Evolutionary conservation across 2,113 vertebrate genomes (phyloP).

Genomic region (Cryptomyrus ogoouensis): DNA sequence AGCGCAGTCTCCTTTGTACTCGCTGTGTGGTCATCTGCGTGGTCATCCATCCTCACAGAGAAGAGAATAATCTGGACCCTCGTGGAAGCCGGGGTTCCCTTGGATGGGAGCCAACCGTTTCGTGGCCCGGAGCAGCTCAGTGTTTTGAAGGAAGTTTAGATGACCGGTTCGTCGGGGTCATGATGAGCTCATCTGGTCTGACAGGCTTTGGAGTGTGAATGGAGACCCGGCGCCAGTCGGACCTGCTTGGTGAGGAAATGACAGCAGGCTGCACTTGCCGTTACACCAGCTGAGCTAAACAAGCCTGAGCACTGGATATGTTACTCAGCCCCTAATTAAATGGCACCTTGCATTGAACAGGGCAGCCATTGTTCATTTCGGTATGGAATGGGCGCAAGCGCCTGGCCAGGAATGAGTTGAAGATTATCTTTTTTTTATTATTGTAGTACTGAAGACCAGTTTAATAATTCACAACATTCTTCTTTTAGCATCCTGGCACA

Average conservation of each 20-base stretch:
- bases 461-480: not conserved
- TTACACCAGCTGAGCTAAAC: not conserved
- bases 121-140: not conserved
- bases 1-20: not conserved
- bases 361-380: not conserved
- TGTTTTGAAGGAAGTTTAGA: not conserved
- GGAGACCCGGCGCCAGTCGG: not conserved
- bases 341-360: not conserved
- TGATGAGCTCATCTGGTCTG: not conserved
- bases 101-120: not conserved
- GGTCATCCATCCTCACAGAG: not conserved
- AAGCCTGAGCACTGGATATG: not conserved
- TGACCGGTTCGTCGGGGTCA: conserved; percentile 7
- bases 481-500: not conserved
- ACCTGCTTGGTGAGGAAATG: conserved; percentile 13
- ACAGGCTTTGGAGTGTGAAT: not conserved
- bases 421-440: not conserved
- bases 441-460: not conserved
- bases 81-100: not conserved
- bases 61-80: not conserved
- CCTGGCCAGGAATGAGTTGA: not conserved
- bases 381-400: not conserved
- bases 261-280: not conserved
- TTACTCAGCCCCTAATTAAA: not conserved
- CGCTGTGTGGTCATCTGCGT: too few species aligned